These are phyloP conservation scores for Lophius piscatorius DNA, from an alignment of 2,113 vertebrate species.

Conservation along the genomic window DNA sequence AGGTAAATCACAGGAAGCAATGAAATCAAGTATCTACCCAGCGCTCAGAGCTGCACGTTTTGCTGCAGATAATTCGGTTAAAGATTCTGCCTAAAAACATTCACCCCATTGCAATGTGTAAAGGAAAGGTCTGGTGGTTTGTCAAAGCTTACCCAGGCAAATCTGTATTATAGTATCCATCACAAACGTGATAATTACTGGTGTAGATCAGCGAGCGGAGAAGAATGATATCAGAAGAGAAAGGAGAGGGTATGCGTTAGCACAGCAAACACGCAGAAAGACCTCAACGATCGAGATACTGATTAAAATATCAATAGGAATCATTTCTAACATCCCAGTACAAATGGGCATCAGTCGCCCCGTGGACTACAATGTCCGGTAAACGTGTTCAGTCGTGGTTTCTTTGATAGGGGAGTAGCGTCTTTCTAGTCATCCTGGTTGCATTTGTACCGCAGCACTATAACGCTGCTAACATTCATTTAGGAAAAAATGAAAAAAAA, in stretches of 20 bases:
- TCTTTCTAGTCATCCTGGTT: constrained; percentile 44
- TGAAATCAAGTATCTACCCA: constrained; percentile 40
- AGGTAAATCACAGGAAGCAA: constrained; percentile 56
- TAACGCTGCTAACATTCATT: constrained; percentile 43
- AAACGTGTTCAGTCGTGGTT: constrained; percentile 38
- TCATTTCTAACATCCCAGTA: constrained; percentile 14
- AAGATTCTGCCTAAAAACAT: constrained; percentile 24
- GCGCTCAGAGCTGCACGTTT: constrained; percentile 32
- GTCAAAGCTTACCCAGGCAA: constrained; percentile 99
- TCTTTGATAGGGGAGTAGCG: constrained; percentile 35
- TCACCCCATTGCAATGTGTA: constrained; percentile 29
- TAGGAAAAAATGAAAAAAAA: constrained; percentile 51
- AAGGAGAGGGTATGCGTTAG: constrained; percentile 93
- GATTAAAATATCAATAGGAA: constrained; percentile 25
- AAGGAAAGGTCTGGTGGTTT: constrained; percentile 80
- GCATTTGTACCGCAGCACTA: constrained; percentile 43
- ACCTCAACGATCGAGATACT: constrained; percentile 42
- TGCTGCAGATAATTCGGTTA: constrained; percentile 50
- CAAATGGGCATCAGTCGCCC: constrained; percentile 15
- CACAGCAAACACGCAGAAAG: constrained; percentile 37
- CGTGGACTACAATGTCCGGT: constrained; percentile 9
- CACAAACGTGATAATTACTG: constrained; percentile 99
- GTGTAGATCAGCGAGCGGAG: constrained; percentile 87
- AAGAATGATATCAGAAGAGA: constrained; percentile 82
- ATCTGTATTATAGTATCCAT: constrained; percentile 99